phyloP scores from a whole-genome alignment of 2,113 vertebrate genomes.

The Pampusana beccarii region DNA sequence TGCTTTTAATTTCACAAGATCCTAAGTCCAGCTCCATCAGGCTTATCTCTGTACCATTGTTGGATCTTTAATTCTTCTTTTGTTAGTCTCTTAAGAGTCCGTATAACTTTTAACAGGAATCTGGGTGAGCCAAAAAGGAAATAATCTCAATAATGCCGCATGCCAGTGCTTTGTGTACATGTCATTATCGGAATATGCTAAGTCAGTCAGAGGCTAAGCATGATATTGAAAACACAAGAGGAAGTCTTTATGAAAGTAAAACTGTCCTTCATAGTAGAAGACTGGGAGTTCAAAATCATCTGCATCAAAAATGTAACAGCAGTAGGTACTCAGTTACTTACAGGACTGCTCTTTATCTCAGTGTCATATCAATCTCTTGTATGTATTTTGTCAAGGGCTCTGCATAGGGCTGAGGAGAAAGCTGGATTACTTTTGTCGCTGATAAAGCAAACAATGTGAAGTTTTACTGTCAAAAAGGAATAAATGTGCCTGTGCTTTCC shows the following conservation, averaged over 20 bases:
- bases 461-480: not conserved
- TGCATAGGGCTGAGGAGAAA: not conserved
- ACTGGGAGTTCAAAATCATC: constrained; percentile 55
- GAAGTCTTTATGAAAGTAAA: constrained; percentile 33
- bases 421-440: constrained; percentile 15
- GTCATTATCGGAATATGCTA: constrained; percentile 51
- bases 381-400: constrained; percentile 40
- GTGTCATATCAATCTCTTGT: not conserved
- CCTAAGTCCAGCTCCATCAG: constrained; percentile 22
- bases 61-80: constrained; percentile 55
- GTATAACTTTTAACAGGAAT: constrained; percentile 66
- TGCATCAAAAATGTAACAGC: constrained; percentile 4
- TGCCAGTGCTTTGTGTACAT: constrained; percentile 58
- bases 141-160: constrained; percentile 54
- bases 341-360: not conserved
- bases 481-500: constrained; percentile 3
- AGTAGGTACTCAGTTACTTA: not conserved
- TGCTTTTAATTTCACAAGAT: constrained; percentile 58
- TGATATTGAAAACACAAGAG: constrained; percentile 54
- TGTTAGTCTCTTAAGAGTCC: constrained; percentile 45
- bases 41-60: constrained; percentile 54
- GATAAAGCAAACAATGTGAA: constrained; percentile 21
- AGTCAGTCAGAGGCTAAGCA: constrained; percentile 21
- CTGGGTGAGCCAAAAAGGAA: constrained; percentile 68
- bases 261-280: constrained; percentile 22